Evolutionary conservation across 2,113 vertebrate species (phyloP), one percentile per base, ranked within the genome.

Genomic region (Odocoileus virginianus): DNA sequence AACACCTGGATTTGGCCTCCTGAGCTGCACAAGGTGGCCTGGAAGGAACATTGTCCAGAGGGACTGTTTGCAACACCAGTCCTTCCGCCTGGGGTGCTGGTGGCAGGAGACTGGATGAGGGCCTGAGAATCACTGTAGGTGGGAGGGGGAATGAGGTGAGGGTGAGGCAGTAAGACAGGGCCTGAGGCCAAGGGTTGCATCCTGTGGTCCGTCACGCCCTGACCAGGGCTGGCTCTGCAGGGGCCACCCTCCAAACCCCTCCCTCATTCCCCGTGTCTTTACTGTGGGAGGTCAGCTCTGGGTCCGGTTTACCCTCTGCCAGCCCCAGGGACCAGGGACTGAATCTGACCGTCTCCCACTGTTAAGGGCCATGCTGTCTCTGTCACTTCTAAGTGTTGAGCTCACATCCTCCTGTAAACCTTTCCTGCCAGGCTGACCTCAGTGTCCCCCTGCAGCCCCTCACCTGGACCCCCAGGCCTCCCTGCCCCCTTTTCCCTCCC

Each of bases 181-280:
- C 27, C 40, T 61, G 30, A 15, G 27, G 40, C 28, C 40, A 1
- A 64, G 43, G 30, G 30, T 57, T 33, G 40, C 52, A 21, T 36
- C 54, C 64, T 90, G 11, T 0, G 3, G 5, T n/a, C 79, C 28
- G 14, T 30, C 19, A 13, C 1, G 0, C 28, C 40, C n/a, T 30
- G 93, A 54, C 21, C 60, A 17, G 21, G 23, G 57, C 57, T 43
- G 78, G 55, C 40, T 50, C 64, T 36, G 19, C 30, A 2, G 47
- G 36, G 40, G 3, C 57, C 87, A 9, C 15, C 28, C 7, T 36
- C 45, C 17, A 2, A 12, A 54, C 8, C 17, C 30, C 54, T 28
- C 1, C 55, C 54, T 67, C 84, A 52, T 25, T n/a, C 21, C 43
- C 1, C 27, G 2, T 17, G 61, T 33, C 93, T 30, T 76, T 3